phyloP scores from a whole-genome alignment of 1,140 invertebrate genomes.

The Bradysia coprophila region DNA sequence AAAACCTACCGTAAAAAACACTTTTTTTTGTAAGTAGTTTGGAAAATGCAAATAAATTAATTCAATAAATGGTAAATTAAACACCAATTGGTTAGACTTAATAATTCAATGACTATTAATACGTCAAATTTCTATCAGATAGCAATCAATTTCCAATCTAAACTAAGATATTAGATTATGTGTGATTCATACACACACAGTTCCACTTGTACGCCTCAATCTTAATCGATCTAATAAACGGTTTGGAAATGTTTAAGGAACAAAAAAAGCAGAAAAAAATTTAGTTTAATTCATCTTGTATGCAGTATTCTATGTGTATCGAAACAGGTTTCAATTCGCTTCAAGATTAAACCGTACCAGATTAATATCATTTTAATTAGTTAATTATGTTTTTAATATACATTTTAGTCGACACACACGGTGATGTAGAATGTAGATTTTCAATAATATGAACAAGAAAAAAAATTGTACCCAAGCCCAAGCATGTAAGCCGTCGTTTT shows the following conservation, averaged over 20 bases:
- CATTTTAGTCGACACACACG: too few relatives aligned
- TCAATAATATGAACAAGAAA: too few relatives aligned
- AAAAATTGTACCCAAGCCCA: too few relatives aligned
- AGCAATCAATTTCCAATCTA: neutral
- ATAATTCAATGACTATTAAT: neutral
- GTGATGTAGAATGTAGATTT: too few relatives aligned
- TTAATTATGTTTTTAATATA: neutral
- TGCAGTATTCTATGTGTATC: neutral
- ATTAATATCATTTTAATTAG: neutral
- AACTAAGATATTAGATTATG: too few relatives aligned
- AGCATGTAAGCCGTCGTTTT: too few relatives aligned
- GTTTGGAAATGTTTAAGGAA: neutral
- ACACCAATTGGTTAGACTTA: neutral
- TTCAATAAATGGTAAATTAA: neutral
- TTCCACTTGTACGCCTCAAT: neutral
- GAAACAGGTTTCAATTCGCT: neutral
- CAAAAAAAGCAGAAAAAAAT: too few relatives aligned
- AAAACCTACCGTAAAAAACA: neutral
- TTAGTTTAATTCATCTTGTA: too few relatives aligned
- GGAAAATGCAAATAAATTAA: neutral
- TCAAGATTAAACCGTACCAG: neutral
- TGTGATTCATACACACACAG: too few relatives aligned
- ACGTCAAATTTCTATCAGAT: neutral
- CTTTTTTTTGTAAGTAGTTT: too few relatives aligned
- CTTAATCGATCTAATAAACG: neutral